Percentiles rank a stretch among this genome's conserved stretches.
These are phyloP conservation scores for Papilio machaon DNA, from an alignment of 1,140 invertebrate species.

Conservation along the genomic window DNA sequence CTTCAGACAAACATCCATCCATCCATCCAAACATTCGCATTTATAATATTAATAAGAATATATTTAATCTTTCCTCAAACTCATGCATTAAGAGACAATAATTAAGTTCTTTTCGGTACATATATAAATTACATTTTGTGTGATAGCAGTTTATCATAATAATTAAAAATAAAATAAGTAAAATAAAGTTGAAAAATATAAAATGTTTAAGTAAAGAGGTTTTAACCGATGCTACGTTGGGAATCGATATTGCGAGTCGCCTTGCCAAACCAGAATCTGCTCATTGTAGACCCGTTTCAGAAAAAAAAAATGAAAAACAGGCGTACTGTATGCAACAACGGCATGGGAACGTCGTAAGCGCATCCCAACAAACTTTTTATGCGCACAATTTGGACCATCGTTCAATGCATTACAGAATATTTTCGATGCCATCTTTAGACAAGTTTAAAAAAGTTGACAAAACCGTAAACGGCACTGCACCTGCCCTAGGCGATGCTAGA, in stretches of 20 bases:
- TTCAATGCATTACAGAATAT: constrained; percentile 56
- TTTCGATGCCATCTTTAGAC: constrained; percentile 52
- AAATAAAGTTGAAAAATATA: constrained; percentile 22
- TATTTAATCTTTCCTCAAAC: neutral
- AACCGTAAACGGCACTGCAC: constrained; percentile 71
- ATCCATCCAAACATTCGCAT: too few species aligned
- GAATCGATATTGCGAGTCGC: constrained; percentile 70
- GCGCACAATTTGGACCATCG: constrained; percentile 58
- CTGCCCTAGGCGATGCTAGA: constrained; percentile 69
- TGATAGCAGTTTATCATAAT: neutral
- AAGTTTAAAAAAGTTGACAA: constrained; percentile 59
- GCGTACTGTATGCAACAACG: constrained; percentile 68
- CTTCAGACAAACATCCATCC: too few species aligned
- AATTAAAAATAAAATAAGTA: neutral
- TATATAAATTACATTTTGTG: neutral
- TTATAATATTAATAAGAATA: neutral
- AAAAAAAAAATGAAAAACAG: constrained; percentile 68
- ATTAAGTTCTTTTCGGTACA: neutral
- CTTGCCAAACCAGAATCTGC: constrained; percentile 80
- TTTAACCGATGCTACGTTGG: constrained; percentile 60
- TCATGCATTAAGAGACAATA: neutral
- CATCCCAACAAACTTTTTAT: constrained; percentile 63
- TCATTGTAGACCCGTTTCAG: constrained; percentile 77
- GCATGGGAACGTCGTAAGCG: constrained; percentile 73
- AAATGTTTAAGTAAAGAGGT: constrained; percentile 40